Percentiles rank a stretch among this genome's conserved stretches.
phyloP scores from a whole-genome alignment of 2,797 vertebrate genomes.

The Typhlichthys subterraneus region DNA sequence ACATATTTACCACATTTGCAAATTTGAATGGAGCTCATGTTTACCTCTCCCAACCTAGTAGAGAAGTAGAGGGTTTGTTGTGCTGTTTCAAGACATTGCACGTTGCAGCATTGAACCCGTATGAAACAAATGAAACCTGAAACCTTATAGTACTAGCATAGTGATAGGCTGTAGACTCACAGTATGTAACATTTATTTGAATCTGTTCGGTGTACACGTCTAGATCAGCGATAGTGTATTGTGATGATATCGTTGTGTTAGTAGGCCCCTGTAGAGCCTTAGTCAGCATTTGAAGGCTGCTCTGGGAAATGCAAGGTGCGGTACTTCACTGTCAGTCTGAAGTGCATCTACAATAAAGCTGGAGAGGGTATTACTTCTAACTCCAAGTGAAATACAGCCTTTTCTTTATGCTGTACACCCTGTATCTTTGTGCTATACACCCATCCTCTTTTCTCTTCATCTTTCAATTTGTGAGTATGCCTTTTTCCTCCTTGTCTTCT shows the following conservation, averaged over 20 bases:
- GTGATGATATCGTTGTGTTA: slow-evolving; percentile 26
- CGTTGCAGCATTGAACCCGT: no score
- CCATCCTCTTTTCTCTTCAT: neutral
- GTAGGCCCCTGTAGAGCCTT: slow-evolving; percentile 29
- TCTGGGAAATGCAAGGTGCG: slow-evolving; percentile 29
- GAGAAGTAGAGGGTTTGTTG: slow-evolving; percentile 5
- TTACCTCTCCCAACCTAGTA: no score
- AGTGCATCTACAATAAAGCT: slow-evolving; percentile 2
- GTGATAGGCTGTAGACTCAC: neutral
- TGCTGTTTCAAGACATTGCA: slow-evolving; percentile 18
- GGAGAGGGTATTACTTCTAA: neutral
- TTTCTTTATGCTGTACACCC: neutral
- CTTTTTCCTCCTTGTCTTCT: neutral
- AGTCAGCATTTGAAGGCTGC: slow-evolving; percentile 45
- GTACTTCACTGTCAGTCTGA: slow-evolving; percentile 38
- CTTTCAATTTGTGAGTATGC: neutral
- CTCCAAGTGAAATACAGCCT: neutral
- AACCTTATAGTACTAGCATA: neutral
- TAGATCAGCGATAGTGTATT: slow-evolving; percentile 14
- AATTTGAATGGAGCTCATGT: no score
- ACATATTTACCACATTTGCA: no score
- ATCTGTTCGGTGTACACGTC: slow-evolving; percentile 11
- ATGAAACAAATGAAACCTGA: neutral
- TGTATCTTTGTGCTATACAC: neutral
- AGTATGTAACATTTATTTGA: slow-evolving; percentile 6